Base-by-base conservation (phyloP, 2,113 vertebrate genomes). In the Halichoerus grypus region DNA sequence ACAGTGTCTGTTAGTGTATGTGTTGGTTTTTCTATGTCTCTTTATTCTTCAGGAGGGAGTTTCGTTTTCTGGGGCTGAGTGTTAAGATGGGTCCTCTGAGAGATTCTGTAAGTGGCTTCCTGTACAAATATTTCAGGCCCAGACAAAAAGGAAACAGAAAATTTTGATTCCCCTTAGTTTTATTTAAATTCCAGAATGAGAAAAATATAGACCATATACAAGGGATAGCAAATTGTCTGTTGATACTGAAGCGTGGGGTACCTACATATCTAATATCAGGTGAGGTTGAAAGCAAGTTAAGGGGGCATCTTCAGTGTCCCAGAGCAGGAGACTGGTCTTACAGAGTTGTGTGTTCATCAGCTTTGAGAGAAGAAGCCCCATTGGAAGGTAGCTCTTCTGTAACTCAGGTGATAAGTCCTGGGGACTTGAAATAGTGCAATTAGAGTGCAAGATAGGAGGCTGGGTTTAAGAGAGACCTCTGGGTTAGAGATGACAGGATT, bases 111-210 rank as follows among this genome's bases (percentile, higher is more conserved):
- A 86, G 55, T 92, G 49, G 28, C 9, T 84, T 57, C n/a, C 11
- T 88, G 0, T 94, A 92, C 7, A 97, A 81, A 63, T 96, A 92
- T 94, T 72, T 93, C 7, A 65, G 33, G 22, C 31, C 31, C 36
- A 96, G 24, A 92, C n/a, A 76, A 85, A 93, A 80, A 46, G 4
- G 26, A 94, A 88, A 74, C 71, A 12, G 26, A 63, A 83, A 65
- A 53, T 85, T 88, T 76, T 28, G 28, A 61, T 92, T 96, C 42
- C 74, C 74, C 15, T 77, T 46, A 53, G 74, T 71, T 90, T 87
- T 26, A 61, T 51, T 85, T 69, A 94, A 94, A 76, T 88, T 94
- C 57, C 82, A 15, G 8, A 31, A 55, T 71, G 65, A 86, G 51
- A 89, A 92, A 91, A 81, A 21, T 63, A 3, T 49, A 91, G 19